These are phyloP conservation scores for Mylabris sibirica DNA, from an alignment of 2,888 invertebrate species.

Conservation along the genomic window DNA sequence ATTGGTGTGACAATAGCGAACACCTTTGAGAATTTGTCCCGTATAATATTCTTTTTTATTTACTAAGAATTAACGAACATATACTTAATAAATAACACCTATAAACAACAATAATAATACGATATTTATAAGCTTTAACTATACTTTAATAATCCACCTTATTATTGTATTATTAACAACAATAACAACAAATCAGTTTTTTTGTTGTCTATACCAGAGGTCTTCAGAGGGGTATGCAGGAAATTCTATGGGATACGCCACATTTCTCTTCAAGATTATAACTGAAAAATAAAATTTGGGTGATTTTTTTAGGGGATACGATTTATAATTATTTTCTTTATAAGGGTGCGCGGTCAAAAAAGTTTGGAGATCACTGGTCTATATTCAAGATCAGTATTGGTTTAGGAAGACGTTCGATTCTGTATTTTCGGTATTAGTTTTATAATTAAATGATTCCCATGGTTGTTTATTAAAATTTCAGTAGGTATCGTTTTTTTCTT, in stretches of 20 bases:
- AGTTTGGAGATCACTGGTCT: too few relatives aligned
- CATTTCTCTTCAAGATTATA: too few relatives aligned
- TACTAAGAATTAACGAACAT: neutral
- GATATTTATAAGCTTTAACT: slow-evolving; percentile 4
- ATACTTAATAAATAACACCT: slow-evolving; percentile 5
- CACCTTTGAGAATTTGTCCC: neutral
- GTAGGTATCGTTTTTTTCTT: neutral
- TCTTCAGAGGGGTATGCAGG: too few relatives aligned
- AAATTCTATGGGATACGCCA: too few relatives aligned
- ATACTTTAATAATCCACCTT: neutral
- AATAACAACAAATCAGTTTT: neutral
- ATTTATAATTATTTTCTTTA: too few relatives aligned
- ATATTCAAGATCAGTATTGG: too few relatives aligned
- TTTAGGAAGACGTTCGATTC: too few relatives aligned
- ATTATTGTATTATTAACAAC: neutral
- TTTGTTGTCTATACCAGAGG: neutral
- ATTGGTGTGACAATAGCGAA: slow-evolving; percentile 21
- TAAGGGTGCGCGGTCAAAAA: too few relatives aligned
- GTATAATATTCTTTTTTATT: neutral
- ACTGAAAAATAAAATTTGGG: too few relatives aligned
- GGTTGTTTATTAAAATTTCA: neutral
- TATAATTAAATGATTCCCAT: neutral
- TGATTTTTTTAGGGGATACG: too few relatives aligned
- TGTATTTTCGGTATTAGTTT: neutral
- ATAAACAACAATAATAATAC: slow-evolving; percentile 2